Conservation (phyloP, 2,113 vertebrate genomes). For the Sinocyclocheilus anshuiensis region DNA sequence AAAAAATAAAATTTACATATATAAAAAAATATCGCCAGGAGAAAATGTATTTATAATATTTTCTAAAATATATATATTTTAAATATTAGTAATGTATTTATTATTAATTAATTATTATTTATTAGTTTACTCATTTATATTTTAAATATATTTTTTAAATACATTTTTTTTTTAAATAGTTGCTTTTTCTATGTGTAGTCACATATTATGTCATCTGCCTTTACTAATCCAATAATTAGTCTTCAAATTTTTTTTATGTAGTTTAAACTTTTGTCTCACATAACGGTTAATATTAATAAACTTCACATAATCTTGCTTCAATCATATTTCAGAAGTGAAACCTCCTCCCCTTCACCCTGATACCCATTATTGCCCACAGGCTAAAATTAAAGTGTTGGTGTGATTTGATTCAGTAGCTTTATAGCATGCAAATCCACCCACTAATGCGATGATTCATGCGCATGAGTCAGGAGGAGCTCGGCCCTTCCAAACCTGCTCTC, state of each 20-base stretch:
- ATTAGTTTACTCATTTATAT: neutral
- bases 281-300: neutral
- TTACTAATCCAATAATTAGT: neutral
- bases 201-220: neutral
- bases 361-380: neutral
- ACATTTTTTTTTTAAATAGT: neutral
- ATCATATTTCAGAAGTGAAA: neutral
- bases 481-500: slow-evolving; percentile 15
- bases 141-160: neutral
- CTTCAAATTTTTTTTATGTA: neutral
- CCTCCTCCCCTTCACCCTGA: neutral
- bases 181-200: neutral
- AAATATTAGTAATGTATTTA: neutral
- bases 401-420: neutral
- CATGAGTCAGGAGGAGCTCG: slow-evolving; percentile 12
- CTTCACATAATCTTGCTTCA: neutral
- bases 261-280: neutral
- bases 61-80: neutral
- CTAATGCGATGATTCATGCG: slow-evolving; percentile 25
- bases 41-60: neutral
- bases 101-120: neutral
- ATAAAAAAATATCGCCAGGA: neutral
- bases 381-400: slow-evolving; percentile 26
- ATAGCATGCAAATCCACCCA: slow-evolving; percentile 12
- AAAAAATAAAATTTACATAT: neutral